Evolutionary conservation across 2,888 invertebrate species (phyloP).

Genomic region (Amblyteles armatorius): DNA sequence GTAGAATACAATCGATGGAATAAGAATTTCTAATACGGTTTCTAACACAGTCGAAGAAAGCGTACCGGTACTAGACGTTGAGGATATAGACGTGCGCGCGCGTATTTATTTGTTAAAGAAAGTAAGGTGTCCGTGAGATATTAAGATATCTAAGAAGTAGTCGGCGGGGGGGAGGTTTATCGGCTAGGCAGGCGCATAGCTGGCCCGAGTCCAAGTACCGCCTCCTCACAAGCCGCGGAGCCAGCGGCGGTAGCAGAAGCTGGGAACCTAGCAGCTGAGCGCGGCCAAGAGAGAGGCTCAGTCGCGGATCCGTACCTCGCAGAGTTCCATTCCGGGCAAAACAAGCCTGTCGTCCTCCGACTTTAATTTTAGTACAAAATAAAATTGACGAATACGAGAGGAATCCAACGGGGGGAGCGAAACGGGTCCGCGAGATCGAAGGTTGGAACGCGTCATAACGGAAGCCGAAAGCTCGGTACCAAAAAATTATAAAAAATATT

Average conservation of each 20-base stretch:
- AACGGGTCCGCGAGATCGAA: background rate
- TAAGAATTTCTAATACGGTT: conserved; percentile 32
- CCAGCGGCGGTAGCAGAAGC: conserved; percentile 67
- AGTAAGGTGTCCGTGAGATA: conserved; percentile 52
- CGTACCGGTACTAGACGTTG: background rate
- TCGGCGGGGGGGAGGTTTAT: conserved; percentile 64
- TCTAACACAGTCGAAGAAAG: conserved; percentile 28
- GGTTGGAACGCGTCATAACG: background rate
- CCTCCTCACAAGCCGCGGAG: conserved; percentile 76
- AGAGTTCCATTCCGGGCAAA: conserved; percentile 69
- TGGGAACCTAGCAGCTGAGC: conserved; percentile 73
- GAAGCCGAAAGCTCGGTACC: background rate
- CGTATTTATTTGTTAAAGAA: conserved; percentile 47
- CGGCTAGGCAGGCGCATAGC: conserved; percentile 81
- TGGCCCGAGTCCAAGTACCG: conserved; percentile 83
- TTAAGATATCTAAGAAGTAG: conserved; percentile 40
- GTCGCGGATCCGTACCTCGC: conserved; percentile 67
- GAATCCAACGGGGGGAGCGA: background rate
- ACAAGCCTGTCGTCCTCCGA: conserved; percentile 55
- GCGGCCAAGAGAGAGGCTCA: conserved; percentile 63
- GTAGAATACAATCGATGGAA: conserved; percentile 60
- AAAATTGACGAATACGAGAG: background rate
- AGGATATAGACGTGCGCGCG: conserved; percentile 34
- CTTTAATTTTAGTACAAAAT: conserved; percentile 59
- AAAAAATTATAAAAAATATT: background rate